Conservation (phyloP, 2,113 vertebrate genomes). For the Pterocles orientalis region DNA sequence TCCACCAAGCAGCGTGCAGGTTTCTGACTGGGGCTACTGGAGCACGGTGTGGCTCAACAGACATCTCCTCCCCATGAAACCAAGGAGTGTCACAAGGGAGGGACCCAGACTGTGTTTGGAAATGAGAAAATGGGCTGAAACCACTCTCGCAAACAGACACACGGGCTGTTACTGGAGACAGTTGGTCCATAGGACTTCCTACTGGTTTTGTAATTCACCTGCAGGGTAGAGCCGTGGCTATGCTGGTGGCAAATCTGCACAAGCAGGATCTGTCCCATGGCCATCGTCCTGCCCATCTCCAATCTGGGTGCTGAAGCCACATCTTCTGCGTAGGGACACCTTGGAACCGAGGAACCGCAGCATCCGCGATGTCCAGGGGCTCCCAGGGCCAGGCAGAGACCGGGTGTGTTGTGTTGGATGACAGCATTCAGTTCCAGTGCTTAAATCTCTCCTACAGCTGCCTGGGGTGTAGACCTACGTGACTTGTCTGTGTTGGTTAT, state of each 20-base stretch:
- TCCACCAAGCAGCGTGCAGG: background rate
- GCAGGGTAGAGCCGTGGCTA: background rate
- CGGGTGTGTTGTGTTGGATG: background rate
- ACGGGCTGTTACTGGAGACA: background rate
- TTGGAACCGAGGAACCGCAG: background rate
- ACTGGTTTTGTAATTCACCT: background rate
- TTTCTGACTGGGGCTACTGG: background rate
- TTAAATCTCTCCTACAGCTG: background rate
- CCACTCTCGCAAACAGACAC: background rate
- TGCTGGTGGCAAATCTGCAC: background rate
- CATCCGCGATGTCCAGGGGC: background rate
- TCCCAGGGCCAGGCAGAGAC: background rate
- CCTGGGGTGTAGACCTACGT: background rate
- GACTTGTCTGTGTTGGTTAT: fast-evolving
- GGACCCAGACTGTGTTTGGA: fast-evolving
- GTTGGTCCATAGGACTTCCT: fast-evolving
- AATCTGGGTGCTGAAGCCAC: background rate
- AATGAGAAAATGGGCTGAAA: background rate
- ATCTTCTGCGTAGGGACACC: fast-evolving
- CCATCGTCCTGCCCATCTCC: fast-evolving
- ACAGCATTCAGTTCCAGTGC: background rate
- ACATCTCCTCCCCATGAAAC: background rate
- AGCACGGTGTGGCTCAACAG: background rate
- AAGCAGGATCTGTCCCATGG: background rate
- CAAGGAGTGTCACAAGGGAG: background rate